A percentile compares a stretch with the other conserved stretches of the same genome.
Evolutionary conservation across 2,113 vertebrate species (phyloP).

Genomic region (Naja naja): DNA sequence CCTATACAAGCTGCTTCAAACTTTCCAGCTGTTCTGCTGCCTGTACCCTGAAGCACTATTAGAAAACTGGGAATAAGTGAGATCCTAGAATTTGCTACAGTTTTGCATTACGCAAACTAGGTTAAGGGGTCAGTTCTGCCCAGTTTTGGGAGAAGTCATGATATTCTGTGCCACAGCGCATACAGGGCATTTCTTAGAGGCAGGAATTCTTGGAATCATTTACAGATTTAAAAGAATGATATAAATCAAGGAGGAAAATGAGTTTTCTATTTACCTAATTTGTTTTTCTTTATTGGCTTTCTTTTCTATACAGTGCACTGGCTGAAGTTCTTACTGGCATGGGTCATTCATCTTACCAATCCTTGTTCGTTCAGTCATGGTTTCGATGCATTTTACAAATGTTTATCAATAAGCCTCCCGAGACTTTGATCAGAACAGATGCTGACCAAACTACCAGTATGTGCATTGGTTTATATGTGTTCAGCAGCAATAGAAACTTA

Average conservation of each 20-base stretch:
- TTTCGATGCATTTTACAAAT: constrained; percentile 92
- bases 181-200: not conserved
- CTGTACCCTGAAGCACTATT: not conserved
- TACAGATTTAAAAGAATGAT: not conserved
- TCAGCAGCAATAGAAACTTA: constrained; percentile 20
- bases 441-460: constrained; percentile 67
- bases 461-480: constrained; percentile 48
- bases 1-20: not conserved
- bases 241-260: not conserved
- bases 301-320: constrained; percentile 71
- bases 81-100: not conserved
- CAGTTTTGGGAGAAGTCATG: not conserved
- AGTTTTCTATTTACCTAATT: not conserved
- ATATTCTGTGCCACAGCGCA: not conserved
- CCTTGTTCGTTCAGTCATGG: constrained; percentile 88
- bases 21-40: not conserved
- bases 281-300: constrained; percentile 14
- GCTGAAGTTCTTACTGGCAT: constrained; percentile 71
- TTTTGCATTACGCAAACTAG: not conserved
- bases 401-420: constrained; percentile 77
- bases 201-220: not conserved
- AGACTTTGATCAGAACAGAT: constrained; percentile 60
- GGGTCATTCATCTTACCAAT: constrained; percentile 76
- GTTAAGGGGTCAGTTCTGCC: not conserved
- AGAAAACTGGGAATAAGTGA: not conserved